These are phyloP conservation scores for Melanotus villosus DNA, from an alignment of 2,888 invertebrate species.

Conservation along the genomic window DNA sequence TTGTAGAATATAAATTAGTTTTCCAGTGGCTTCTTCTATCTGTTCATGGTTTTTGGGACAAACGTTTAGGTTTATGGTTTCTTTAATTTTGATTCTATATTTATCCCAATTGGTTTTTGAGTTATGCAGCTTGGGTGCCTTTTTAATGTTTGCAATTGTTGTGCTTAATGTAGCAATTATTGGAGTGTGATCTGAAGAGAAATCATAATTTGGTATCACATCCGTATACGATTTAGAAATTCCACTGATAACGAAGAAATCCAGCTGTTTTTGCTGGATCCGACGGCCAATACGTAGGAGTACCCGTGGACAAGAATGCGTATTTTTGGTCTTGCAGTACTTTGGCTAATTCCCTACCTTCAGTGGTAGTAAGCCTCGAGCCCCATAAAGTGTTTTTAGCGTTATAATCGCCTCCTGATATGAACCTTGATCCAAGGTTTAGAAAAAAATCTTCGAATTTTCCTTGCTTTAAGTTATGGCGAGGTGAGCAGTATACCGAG, in stretches of 20 bases:
- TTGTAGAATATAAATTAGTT: not conserved
- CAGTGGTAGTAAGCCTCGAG: constrained; percentile 42
- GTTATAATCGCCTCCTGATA: constrained; percentile 43
- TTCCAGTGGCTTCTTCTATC: not conserved
- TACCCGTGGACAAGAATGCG: constrained; percentile 29
- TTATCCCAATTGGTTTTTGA: constrained; percentile 23
- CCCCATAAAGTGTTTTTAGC: constrained; percentile 45
- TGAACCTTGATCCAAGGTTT: constrained; percentile 46
- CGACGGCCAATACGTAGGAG: constrained; percentile 54
- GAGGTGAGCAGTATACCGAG: constrained; percentile 52
- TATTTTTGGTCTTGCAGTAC: constrained; percentile 1
- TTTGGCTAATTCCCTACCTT: constrained; percentile 26
- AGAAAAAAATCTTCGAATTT: constrained; percentile 43
- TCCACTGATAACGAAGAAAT: constrained; percentile 50
- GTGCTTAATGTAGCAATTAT: constrained; percentile 38
- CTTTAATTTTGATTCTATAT: not conserved
- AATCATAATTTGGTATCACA: constrained; percentile 25
- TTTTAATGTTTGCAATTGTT: constrained; percentile 27
- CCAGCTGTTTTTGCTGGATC: constrained; percentile 51
- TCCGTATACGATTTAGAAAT: constrained; percentile 33
- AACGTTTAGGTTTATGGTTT: not conserved
- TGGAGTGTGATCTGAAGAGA: not conserved
- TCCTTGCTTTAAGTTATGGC: constrained; percentile 47
- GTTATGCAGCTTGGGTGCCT: constrained; percentile 21
- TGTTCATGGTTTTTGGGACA: not conserved